phyloP scores from a whole-genome alignment of 2,888 invertebrate species.

The Drosophila mimetica region DNA sequence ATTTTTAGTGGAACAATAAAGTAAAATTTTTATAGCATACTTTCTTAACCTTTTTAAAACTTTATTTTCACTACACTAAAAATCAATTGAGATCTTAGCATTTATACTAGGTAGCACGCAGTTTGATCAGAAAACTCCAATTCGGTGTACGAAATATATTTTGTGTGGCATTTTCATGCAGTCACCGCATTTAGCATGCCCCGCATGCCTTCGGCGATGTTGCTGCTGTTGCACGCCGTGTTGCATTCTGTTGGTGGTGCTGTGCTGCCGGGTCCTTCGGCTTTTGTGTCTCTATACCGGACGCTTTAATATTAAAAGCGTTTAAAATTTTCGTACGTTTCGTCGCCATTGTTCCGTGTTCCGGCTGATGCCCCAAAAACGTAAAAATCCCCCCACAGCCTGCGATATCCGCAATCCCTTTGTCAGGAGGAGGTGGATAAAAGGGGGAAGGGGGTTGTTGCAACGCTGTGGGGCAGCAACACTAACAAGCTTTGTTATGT shows the following conservation, averaged over 20 bases:
- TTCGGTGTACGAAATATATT: neutral
- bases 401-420: constrained; percentile 25
- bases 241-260: constrained; percentile 60
- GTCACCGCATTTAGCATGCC: constrained; percentile 55
- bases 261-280: constrained; percentile 11
- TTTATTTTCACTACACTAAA: neutral
- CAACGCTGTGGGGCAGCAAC: constrained; percentile 50
- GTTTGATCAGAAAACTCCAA: neutral
- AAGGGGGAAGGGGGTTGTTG: constrained; percentile 40
- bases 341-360: constrained; percentile 63
- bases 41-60: neutral
- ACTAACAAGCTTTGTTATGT: constrained; percentile 78
- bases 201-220: constrained; percentile 52
- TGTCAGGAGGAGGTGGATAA: neutral
- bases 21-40: neutral
- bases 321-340: constrained; percentile 67
- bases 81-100: neutral
- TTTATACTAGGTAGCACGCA: neutral
- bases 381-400: neutral
- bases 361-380: constrained; percentile 7
- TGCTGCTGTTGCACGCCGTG: constrained; percentile 57
- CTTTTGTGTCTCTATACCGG: constrained; percentile 50
- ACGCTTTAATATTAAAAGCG: constrained; percentile 79
- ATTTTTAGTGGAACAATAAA: no score
- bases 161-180: constrained; percentile 48